Base-by-base conservation (phyloP, 1,140 invertebrate genomes). In the Notospermus geniculatus region DNA sequence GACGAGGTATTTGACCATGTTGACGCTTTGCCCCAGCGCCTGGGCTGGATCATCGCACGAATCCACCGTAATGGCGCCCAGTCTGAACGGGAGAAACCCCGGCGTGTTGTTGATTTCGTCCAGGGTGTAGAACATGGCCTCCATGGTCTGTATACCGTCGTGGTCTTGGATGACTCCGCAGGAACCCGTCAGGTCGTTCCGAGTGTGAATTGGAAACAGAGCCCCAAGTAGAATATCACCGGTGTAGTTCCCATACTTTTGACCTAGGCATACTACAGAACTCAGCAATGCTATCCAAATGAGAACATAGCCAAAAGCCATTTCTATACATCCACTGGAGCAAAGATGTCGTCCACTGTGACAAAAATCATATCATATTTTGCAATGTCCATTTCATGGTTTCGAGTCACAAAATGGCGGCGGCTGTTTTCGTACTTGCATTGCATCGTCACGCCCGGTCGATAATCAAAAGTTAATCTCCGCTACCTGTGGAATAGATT, bases 111-210 rank as follows among this genome's bases (percentile, higher is more conserved):
- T 91, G 60, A 91, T 89, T 50, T 83, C 79, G 69, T 90, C 88
- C 5, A 91, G 76, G 2, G 89, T 88, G 75, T 87, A 91, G 0
- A 91, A 81, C 88, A 91, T 90, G 1, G 90, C 90, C 76, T 91
- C 90, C 36, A 91, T 76, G 9, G 89, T 83, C 73, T 91, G 72
- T 2, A 91, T 86, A 4, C 90, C 90, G 52, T 88, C 85, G 67
- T 89, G 86, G 66, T 87, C 87, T 56, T 89, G 85, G 68, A 87
- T 86, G 0, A 82, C 81, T 0, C 87, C 87, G 71, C 88, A 89
- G 41, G 57, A 87, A 68, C 87, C 88, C 60, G 85, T 85, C 17
- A 43, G 36, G 50, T 60, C 32, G 71, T 72, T 50, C 75, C 83
- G 69, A 82, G 84, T 85, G 68, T 90, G 89, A 1, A 90, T 86